A percentile compares a stretch with the other conserved stretches of the same genome.
Conservation (phyloP, 1,140 invertebrate species). For the Gryllus bimaculatus region DNA sequence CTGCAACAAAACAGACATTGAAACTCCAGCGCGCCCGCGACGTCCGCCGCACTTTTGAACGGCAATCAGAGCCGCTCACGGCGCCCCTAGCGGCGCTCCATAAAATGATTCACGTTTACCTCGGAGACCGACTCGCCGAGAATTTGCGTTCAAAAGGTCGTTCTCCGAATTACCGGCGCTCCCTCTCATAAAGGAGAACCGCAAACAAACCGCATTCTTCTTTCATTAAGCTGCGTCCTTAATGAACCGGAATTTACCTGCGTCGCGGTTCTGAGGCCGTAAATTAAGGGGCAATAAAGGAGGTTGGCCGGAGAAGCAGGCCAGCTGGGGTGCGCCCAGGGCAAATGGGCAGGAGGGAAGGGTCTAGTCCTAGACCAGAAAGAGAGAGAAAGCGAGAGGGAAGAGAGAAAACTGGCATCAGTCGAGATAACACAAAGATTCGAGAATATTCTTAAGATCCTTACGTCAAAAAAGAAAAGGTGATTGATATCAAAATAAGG, state of each 20-base stretch:
- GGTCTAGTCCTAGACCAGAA: background rate
- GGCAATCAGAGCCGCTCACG: no score
- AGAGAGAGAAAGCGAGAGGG: background rate
- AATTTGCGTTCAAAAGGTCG: background rate
- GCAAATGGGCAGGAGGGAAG: background rate
- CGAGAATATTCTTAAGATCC: no score
- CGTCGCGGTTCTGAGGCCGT: background rate
- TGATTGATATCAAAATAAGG: no score
- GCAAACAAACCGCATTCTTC: constrained; percentile 3
- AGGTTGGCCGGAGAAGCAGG: background rate
- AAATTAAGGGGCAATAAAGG: background rate
- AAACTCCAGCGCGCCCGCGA: background rate
- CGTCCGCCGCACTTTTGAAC: no score
- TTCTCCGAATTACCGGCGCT: background rate
- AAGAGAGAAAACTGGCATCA: no score
- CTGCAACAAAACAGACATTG: background rate
- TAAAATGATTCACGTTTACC: no score
- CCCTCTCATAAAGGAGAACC: background rate
- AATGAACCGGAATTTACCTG: background rate
- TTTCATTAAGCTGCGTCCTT: background rate
- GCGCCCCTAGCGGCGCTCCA: no score
- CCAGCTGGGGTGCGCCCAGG: background rate
- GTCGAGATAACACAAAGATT: no score
- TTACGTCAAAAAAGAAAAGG: no score
- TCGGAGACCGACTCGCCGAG: background rate